Conservation (phyloP, 2,797 vertebrate species). For the Adelosebastes latens region DNA sequence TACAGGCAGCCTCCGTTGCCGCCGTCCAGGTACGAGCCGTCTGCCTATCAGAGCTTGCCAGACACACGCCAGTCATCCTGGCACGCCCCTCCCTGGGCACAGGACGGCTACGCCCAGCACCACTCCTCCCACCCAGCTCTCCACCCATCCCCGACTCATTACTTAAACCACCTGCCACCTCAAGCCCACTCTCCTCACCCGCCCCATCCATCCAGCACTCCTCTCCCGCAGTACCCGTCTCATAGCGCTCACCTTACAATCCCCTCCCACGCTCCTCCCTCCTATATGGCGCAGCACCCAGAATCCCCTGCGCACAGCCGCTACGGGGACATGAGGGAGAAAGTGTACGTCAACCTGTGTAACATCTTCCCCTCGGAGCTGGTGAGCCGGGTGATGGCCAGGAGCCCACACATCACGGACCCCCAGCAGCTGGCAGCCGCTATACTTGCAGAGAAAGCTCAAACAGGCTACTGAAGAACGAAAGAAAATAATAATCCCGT, state of each 20-base stretch:
- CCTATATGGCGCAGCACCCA: slow-evolving; percentile 58
- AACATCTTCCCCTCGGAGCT: slow-evolving; percentile 97
- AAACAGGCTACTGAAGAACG: slow-evolving; percentile 87
- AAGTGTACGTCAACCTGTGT: slow-evolving; percentile 92
- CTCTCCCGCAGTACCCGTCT: slow-evolving; percentile 37
- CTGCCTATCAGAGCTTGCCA: slow-evolving; percentile 91
- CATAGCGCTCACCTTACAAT: slow-evolving; percentile 46
- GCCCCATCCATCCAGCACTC: slow-evolving; percentile 7
- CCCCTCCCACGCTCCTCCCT: slow-evolving; percentile 46
- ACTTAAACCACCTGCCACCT: slow-evolving; percentile 61
- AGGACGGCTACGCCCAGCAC: slow-evolving; percentile 63
- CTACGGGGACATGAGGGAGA: slow-evolving; percentile 89
- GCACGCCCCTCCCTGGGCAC: slow-evolving; percentile 82
- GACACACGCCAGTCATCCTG: slow-evolving; percentile 90
- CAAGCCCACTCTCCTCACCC: slow-evolving; percentile 55
- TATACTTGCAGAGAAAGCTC: slow-evolving; percentile 94
- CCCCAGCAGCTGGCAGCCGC: slow-evolving; percentile 96
- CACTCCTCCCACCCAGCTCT: slow-evolving; percentile 72
- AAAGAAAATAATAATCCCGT: background rate
- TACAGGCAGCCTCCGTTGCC: slow-evolving; percentile 85
- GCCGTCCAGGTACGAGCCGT: slow-evolving; percentile 87
- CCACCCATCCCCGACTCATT: slow-evolving; percentile 63
- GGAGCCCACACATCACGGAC: slow-evolving; percentile 92
- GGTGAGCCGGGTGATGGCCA: slow-evolving; percentile 93
- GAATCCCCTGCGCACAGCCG: slow-evolving; percentile 80